Evolutionary conservation across 2,113 vertebrate species (phyloP), one percentile per base, ranked within the genome.

Genomic region (Pogona vitticeps): DNA sequence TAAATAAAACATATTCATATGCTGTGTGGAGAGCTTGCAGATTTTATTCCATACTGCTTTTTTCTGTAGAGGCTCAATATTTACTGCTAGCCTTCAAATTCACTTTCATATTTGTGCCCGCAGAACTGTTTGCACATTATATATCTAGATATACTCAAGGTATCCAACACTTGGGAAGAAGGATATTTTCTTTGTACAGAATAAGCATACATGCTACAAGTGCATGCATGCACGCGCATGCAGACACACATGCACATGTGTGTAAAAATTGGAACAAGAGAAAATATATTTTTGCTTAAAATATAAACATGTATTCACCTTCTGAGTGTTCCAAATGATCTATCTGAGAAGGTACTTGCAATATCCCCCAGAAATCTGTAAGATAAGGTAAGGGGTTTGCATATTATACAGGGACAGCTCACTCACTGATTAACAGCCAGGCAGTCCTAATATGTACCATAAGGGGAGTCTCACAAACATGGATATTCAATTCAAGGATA

Each of bases 61-160:
- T 89, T 92, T 88, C 76, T 71, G 88, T 71, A 88, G 77, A 90
- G 90, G 80, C 59, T 73, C 23, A 86, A 65, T 76, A 17, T 70
- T 88, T 86, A 42, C 8, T 73, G 77, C 65, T 85, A 84, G 71
- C 76, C 88, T 82, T 85, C 77, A 68, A 92, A 89, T 52, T 7
- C 68, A 72, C 65, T 72, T 81, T 33, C 72, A 4, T 84, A 75
- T 76, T 59, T 78, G 86, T 84, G 59, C 52, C 80, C 61, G 59
- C 79, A 89, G 84, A 79, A 28, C 0, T 84, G 77, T 28, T 15
- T 70, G 31, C 15, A 10, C 17, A 83, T 56, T 75, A 84, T 17
- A 42, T 0, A 77, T 42, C 3, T 36, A 90, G 12, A 40, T 10
- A 56, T 63, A 63, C 56, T 38, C 23, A n/a, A 18, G 68, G 26